Evolutionary conservation across 1,140 invertebrate species (phyloP), one percentile per base, ranked within the genome.

Genomic region (Drosophila funebris): DNA sequence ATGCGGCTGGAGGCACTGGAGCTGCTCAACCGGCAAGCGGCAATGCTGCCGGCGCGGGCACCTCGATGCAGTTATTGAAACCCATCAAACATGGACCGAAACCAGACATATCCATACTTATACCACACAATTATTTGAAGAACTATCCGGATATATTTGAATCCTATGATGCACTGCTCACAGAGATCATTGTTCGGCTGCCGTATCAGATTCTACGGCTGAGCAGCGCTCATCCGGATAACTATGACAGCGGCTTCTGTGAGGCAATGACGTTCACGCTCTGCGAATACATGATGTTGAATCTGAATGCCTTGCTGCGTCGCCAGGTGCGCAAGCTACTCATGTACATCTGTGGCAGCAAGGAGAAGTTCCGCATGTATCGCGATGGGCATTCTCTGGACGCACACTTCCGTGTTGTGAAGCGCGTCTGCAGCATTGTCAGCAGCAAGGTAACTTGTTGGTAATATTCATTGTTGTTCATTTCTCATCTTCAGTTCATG

Each of bases 211-310:
- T 99, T 18, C 94, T 96, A 76, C 96, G 96, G 94, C 84, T 95
- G 93, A 76, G 94, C 93, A 52, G 92, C 91, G 76, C 91, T 76
- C 84, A 93, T 84, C 60, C 93, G 92, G 91, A 93, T 41, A 90
- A 92, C 58, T 75, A 93, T 91, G 31, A 95, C 93, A 94, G 95
- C 48, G 94, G 95, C 74, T 93, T 99, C 76, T 97, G 97, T 92
- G 96, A 98, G 92, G 96, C 97, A 88, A 96, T 99, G 96, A 98
- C 93, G 85, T 78, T 92, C 84, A 54, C 90, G 1, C 91, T 99
- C 0, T 99, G 98, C 91, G 98, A 99, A 90, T 99, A 99, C 88
- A 98, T 99, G 96, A 98, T 99, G 96, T 96, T 96, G 9, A 94
- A 96, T 88, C 94, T 97, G 92, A 96, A 96, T 72, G 94, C 96